These are phyloP conservation scores for Drosophila glabriapex DNA, from an alignment of 2,888 invertebrate genomes.

Conservation along the genomic window DNA sequence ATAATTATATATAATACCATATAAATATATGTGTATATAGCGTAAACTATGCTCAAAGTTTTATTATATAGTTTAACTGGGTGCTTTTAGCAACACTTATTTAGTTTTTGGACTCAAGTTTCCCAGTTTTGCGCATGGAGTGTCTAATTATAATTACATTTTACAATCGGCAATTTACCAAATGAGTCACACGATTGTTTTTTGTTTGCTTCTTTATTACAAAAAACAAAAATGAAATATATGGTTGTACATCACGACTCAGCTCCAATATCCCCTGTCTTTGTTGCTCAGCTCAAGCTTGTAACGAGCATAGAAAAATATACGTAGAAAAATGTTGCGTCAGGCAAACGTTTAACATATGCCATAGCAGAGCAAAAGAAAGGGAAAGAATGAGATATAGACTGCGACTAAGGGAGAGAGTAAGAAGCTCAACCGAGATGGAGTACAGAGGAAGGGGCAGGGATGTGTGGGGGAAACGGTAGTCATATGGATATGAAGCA, in stretches of 20 bases:
- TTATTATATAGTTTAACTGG: neutral
- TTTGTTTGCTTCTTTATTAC: neutral
- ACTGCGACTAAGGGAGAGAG: conserved; percentile 8
- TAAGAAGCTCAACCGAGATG: conserved; percentile 34
- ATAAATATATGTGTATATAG: neutral
- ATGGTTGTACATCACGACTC: too few species aligned
- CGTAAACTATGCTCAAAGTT: fast-evolving
- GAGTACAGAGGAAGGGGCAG: conserved; percentile 2
- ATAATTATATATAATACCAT: neutral
- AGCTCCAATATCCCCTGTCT: conserved; percentile 20
- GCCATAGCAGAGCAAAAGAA: conserved; percentile 41
- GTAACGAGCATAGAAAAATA: conserved; percentile 45
- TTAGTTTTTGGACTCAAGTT: neutral
- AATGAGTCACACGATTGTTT: neutral
- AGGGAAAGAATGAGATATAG: conserved; percentile 13
- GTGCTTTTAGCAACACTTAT: neutral
- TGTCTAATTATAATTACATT: neutral
- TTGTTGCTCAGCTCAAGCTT: neutral
- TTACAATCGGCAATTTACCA: neutral
- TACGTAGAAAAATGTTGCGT: conserved; percentile 59
- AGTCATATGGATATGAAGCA: conserved; percentile 38
- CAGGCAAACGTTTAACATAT: conserved; percentile 78
- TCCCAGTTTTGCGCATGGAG: neutral
- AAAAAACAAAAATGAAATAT: neutral
- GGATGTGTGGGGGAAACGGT: neutral